These are phyloP conservation scores for Lagorchestes hirsutus DNA, from an alignment of 2,797 vertebrate genomes.

Conservation along the genomic window DNA sequence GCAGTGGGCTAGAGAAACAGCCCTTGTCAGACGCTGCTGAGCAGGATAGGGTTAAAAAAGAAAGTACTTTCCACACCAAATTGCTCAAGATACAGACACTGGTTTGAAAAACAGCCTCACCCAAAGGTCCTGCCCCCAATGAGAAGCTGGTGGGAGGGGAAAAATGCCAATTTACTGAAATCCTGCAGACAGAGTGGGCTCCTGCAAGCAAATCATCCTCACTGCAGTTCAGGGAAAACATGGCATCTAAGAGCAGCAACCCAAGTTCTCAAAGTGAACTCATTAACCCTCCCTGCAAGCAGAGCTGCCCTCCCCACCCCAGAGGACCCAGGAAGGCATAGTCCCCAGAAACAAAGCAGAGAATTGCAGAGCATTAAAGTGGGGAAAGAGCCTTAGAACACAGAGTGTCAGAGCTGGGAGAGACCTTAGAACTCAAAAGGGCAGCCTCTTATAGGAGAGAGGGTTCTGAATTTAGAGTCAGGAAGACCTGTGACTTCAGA, in stretches of 20 bases:
- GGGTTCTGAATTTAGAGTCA: background rate
- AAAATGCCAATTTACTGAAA: background rate
- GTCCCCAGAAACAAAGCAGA: background rate
- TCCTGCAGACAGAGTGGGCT: background rate
- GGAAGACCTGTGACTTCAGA: background rate
- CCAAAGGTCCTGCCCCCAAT: constrained; percentile 7
- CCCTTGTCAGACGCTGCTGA: constrained; percentile 25
- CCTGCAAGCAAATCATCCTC: background rate
- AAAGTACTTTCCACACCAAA: background rate
- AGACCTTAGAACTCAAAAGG: background rate
- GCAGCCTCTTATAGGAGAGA: background rate
- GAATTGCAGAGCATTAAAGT: background rate
- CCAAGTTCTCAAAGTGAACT: background rate
- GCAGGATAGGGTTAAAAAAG: constrained; percentile 15
- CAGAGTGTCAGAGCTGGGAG: background rate
- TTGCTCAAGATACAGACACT: constrained; percentile 21
- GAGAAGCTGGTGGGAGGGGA: background rate
- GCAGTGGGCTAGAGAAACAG: background rate
- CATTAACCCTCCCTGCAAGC: rapidly evolving
- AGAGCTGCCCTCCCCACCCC: background rate
- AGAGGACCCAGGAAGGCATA: background rate
- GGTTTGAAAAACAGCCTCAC: background rate
- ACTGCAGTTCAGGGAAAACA: background rate
- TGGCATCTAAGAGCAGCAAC: background rate
- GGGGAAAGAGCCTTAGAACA: background rate